Evolutionary conservation across 2,797 vertebrate genomes (phyloP).

Genomic region (Calcarius lapponicus): DNA sequence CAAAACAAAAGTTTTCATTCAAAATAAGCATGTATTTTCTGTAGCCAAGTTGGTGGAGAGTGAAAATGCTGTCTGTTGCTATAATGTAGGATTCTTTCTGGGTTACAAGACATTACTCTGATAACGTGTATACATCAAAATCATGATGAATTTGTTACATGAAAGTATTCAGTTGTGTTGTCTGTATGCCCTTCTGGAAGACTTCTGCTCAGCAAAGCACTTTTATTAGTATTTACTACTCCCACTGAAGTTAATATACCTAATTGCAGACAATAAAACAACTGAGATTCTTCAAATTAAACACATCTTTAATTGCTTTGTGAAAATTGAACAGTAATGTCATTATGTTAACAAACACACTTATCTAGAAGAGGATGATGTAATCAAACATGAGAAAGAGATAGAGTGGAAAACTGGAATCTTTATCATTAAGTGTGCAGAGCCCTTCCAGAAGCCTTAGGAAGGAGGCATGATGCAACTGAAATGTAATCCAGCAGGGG

Average conservation of each 20-base stretch:
- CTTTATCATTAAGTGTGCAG: background rate
- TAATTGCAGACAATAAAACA: constrained; percentile 45
- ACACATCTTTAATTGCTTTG: constrained; percentile 28
- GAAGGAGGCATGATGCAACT: constrained; percentile 14
- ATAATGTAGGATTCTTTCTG: background rate
- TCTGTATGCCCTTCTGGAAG: background rate
- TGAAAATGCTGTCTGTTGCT: background rate
- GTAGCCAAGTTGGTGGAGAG: background rate
- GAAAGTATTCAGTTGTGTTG: background rate
- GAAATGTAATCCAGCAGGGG: background rate
- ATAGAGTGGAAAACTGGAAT: background rate
- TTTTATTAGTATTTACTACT: constrained; percentile 45
- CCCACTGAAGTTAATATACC: constrained; percentile 18
- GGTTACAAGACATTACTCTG: background rate
- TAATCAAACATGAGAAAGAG: constrained; percentile 26
- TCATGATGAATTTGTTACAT: background rate
- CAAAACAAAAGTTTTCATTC: background rate
- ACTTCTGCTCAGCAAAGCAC: background rate
- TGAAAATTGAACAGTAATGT: constrained; percentile 6
- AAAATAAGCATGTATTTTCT: background rate
- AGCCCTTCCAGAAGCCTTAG: background rate
- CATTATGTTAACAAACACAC: constrained; percentile 40
- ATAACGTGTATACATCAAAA: background rate
- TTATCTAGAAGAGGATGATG: constrained; percentile 17
- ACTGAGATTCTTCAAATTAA: constrained; percentile 39